Percentiles rank a stretch among this genome's conserved stretches.
Evolutionary conservation across 2,797 vertebrate genomes (phyloP).

Genomic region (Holocentrus rufus): DNA sequence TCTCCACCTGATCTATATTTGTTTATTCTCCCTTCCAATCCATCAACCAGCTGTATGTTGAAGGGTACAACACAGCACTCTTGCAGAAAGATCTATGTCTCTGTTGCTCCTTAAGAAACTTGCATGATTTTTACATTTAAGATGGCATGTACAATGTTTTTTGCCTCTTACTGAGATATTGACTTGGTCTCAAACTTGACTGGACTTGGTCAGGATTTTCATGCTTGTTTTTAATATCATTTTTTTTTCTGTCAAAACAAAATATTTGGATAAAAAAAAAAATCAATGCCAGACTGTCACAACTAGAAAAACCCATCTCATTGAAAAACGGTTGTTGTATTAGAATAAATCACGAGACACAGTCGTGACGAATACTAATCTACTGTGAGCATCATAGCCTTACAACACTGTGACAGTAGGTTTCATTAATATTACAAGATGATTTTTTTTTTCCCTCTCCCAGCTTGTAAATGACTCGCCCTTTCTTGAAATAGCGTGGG

Average conservation of each 20-base stretch:
- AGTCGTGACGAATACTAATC: slow-evolving; percentile 20
- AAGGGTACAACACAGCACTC: too few relatives aligned
- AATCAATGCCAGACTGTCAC: slow-evolving; percentile 19
- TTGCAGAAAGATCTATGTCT: too few relatives aligned
- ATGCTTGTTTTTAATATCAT: background rate
- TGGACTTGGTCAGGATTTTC: too few relatives aligned
- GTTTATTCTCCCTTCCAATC: too few relatives aligned
- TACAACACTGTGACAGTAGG: slow-evolving; percentile 13
- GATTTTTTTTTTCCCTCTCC: background rate
- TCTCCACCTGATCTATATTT: too few relatives aligned
- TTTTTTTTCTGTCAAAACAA: slow-evolving; percentile 6
- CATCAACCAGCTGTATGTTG: too few relatives aligned
- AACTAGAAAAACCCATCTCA: slow-evolving; percentile 26
- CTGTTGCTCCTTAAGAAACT: too few relatives aligned
- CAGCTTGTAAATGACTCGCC: slow-evolving; percentile 39
- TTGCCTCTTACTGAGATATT: too few relatives aligned
- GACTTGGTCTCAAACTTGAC: too few relatives aligned
- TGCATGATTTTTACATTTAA: too few relatives aligned
- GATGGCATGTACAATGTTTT: too few relatives aligned
- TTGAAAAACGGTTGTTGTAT: slow-evolving; percentile 19
- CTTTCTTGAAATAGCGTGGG: background rate
- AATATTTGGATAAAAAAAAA: slow-evolving; percentile 1
- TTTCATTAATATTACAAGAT: slow-evolving; percentile 4
- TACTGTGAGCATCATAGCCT: slow-evolving; percentile 7
- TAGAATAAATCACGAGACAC: slow-evolving; percentile 24